phyloP scores from a whole-genome alignment of 2,797 vertebrate genomes.

The Acipenser transmontanus region DNA sequence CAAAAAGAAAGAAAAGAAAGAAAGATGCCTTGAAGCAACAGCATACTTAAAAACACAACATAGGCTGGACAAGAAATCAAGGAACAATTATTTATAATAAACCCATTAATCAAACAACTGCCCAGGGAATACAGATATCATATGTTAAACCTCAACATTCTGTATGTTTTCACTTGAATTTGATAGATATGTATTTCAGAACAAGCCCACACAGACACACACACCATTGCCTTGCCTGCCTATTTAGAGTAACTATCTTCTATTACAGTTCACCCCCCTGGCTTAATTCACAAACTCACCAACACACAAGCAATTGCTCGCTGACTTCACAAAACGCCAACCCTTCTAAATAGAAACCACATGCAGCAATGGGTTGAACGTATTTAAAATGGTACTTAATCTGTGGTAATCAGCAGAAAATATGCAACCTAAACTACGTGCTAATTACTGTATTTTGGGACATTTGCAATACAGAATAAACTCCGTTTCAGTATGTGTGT shows the following conservation, averaged over 20 bases:
- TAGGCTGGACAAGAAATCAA: constrained; percentile 31
- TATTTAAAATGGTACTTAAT: constrained; percentile 73
- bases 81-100: constrained; percentile 42
- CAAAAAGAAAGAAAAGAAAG: not conserved
- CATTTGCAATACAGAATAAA: constrained; percentile 35
- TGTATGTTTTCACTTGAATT: constrained; percentile 43
- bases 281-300: constrained; percentile 57
- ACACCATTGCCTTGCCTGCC: constrained; percentile 60
- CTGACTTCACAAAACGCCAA: constrained; percentile 55
- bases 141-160: constrained; percentile 25
- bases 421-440: constrained; percentile 74
- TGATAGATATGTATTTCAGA: constrained; percentile 58
- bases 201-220: constrained; percentile 39
- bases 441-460: constrained; percentile 70
- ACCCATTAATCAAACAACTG: constrained; percentile 41
- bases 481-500: constrained; percentile 22
- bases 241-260: constrained; percentile 74
- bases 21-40: not conserved
- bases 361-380: constrained; percentile 69
- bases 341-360: constrained; percentile 95
- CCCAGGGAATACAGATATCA: constrained; percentile 47
- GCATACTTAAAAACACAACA: constrained; percentile 11
- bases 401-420: constrained; percentile 94
- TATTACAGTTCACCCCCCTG: constrained; percentile 58
- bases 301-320: constrained; percentile 64